Conservation (phyloP, 2,113 vertebrate species). For the Thryonomys swinderianus region DNA sequence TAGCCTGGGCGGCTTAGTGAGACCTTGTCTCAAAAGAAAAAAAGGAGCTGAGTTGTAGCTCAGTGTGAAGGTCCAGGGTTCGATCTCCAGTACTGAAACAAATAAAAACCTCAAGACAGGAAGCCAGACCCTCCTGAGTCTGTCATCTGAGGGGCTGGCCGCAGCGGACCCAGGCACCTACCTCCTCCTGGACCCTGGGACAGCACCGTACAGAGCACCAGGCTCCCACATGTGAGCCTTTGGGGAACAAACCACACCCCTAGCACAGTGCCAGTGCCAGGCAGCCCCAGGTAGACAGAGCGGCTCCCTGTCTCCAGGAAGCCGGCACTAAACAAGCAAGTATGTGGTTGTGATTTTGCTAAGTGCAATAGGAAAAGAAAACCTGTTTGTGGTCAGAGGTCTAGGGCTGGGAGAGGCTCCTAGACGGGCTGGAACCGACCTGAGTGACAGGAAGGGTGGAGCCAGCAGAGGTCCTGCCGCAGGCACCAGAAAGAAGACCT, state of each 20-base stretch:
- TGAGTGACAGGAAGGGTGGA: neutral
- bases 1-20: neutral
- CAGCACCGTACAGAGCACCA: neutral
- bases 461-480: neutral
- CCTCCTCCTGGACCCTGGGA: neutral
- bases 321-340: neutral
- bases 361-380: neutral
- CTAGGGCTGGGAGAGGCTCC: neutral
- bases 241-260: neutral
- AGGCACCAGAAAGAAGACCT: neutral
- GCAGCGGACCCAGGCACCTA: neutral
- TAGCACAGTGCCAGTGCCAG: neutral
- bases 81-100: neutral
- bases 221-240: neutral
- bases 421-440: neutral
- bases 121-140: neutral
- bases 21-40: neutral
- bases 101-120: neutral
- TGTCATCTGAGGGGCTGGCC: neutral
- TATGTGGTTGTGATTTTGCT: neutral
- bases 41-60: neutral
- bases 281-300: neutral
- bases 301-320: neutral
- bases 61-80: neutral
- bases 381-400: accelerated